Percentiles rank a stretch among this genome's conserved stretches.
Evolutionary conservation across 2,797 vertebrate genomes (phyloP).

Genomic region (Clarias laeviceps): DNA sequence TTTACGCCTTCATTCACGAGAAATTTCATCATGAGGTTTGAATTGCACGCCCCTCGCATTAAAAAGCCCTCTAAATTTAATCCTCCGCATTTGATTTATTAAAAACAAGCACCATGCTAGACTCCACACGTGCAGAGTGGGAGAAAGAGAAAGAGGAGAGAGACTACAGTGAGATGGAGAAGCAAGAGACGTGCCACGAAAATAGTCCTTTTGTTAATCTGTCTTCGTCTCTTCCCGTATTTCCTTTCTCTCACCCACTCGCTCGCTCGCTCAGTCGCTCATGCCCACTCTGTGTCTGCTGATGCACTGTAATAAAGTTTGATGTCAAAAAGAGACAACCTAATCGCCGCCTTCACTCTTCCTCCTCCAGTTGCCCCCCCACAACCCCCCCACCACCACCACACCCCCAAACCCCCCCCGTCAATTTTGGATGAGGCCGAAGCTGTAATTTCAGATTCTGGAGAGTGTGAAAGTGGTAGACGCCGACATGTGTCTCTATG

Average conservation of each 20-base stretch:
- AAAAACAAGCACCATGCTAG: conserved; percentile 39
- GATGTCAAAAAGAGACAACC: conserved; percentile 49
- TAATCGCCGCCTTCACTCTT: conserved; percentile 33
- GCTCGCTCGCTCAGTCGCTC: conserved; percentile 16
- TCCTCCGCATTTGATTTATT: conserved; percentile 18
- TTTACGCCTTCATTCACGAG: no score
- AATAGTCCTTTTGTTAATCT: conserved; percentile 39
- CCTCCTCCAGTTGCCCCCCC: conserved; percentile 1
- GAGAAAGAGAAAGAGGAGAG: conserved; percentile 38
- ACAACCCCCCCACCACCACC: background rate
- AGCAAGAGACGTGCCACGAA: conserved; percentile 43
- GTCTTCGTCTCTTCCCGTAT: conserved; percentile 36
- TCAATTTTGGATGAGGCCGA: conserved; percentile 17
- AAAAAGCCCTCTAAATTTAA: background rate
- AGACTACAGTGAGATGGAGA: conserved; percentile 40
- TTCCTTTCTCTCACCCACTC: conserved; percentile 38
- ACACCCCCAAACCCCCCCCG: background rate
- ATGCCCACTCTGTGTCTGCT: conserved; percentile 31
- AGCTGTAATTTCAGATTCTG: conserved; percentile 41
- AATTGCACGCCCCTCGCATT: background rate
- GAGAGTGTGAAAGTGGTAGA: conserved; percentile 36
- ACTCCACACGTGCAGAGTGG: conserved; percentile 30
- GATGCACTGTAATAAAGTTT: conserved; percentile 45
- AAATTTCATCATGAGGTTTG: no score
- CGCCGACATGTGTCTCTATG: conserved; percentile 29